phyloP scores from a whole-genome alignment of 2,797 vertebrate species.

The Cyprinella venusta region DNA sequence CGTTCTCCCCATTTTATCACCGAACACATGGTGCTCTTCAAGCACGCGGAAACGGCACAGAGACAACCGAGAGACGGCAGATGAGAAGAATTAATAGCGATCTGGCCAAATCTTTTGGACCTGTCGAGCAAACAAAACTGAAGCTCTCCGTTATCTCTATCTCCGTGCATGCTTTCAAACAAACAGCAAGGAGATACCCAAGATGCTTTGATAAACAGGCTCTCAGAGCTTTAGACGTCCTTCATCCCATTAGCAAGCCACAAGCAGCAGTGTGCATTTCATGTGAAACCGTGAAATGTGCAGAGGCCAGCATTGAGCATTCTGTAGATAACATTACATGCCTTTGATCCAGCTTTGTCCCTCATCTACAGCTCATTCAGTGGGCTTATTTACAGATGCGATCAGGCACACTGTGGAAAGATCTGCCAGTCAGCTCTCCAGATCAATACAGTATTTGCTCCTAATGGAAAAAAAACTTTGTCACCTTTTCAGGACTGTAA shows the following conservation, averaged over 20 bases:
- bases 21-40: slow-evolving; percentile 58
- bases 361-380: slow-evolving; percentile 17
- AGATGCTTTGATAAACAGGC: slow-evolving; percentile 23
- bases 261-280: slow-evolving; percentile 6
- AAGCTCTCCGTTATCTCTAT: slow-evolving; percentile 12
- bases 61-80: slow-evolving; percentile 53
- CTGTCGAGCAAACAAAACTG: background rate
- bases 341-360: slow-evolving; percentile 41
- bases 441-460: slow-evolving; percentile 51
- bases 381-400: slow-evolving; percentile 39
- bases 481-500: slow-evolving; percentile 23
- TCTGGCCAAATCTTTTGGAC: slow-evolving; percentile 45
- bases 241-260: slow-evolving; percentile 33
- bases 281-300: slow-evolving; percentile 22
- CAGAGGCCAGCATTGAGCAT: background rate
- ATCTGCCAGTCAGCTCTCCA: slow-evolving; percentile 44
- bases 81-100: slow-evolving; percentile 55
- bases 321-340: slow-evolving; percentile 31
- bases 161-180: slow-evolving; percentile 27
- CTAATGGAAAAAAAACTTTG: slow-evolving; percentile 42
- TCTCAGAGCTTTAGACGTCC: slow-evolving; percentile 13
- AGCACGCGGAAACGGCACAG: slow-evolving; percentile 44
- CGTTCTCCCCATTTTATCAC: slow-evolving; percentile 42
- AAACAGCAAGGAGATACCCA: background rate
- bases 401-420: slow-evolving; percentile 47